These are phyloP conservation scores for Nycticryphes semicollaris DNA, from an alignment of 2,113 vertebrate genomes.

Conservation along the genomic window DNA sequence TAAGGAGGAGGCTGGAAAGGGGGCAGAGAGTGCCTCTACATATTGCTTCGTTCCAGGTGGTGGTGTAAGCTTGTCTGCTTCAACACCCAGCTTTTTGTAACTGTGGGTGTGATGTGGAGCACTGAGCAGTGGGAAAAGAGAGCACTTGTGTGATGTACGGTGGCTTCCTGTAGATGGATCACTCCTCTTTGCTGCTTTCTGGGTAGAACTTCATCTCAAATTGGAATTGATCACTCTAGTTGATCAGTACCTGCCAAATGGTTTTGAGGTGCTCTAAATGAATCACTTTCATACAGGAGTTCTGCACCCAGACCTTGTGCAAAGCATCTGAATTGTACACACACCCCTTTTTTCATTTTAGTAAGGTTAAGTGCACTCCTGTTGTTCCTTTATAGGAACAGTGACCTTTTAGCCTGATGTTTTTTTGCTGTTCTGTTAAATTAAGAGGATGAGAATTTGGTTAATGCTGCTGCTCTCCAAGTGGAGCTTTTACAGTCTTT, in stretches of 20 bases:
- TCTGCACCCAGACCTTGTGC: background rate
- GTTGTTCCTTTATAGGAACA: background rate
- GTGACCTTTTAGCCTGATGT: background rate
- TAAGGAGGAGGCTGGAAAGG: constrained; percentile 43
- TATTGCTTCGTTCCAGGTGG: background rate
- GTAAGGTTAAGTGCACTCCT: background rate
- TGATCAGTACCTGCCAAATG: background rate
- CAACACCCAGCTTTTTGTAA: background rate
- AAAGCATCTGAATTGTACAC: background rate
- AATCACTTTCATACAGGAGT: background rate
- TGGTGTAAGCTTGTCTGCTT: background rate
- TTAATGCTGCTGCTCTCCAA: background rate
- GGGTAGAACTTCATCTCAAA: background rate
- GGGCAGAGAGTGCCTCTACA: background rate
- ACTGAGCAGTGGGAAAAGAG: background rate
- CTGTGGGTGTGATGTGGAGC: background rate
- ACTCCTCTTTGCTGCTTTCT: background rate
- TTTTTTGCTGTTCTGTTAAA: background rate
- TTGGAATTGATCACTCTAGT: background rate
- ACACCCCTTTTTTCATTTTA: background rate
- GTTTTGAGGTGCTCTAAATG: background rate
- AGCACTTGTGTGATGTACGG: background rate
- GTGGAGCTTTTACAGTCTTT: background rate
- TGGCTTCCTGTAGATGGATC: background rate
- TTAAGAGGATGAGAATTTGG: background rate